Evolutionary conservation across 35 echinoderm and acorn worm genomes (phyloP), one percentile per base, ranked within the genome.

Genomic region (Heliocidaris erythrogramma): DNA sequence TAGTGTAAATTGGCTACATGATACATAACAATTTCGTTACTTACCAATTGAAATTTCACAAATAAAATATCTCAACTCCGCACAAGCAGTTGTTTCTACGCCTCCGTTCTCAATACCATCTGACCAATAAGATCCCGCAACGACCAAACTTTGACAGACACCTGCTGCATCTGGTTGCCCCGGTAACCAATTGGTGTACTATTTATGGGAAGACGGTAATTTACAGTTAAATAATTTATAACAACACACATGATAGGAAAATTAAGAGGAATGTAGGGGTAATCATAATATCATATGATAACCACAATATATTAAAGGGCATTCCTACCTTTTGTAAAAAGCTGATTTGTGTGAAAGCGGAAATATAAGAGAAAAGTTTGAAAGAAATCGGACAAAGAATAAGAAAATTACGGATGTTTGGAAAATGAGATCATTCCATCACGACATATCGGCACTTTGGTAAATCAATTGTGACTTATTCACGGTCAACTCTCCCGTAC

Each of bases 101-200:
- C 49, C 91, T 18, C 91, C 91, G 30, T 59, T 48, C 31, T 92
- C 91, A 92, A 0, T 92, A 6, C n/a, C 31, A 92, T 92, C 91
- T 13, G 13, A 13, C 91, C 91, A 53, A 92, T 92, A 56, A 24
- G 89, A 91, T 3, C 91, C 91, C 16, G 49, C 49, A 14, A 92
- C 91, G n/a, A 92, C 91, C 31, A 92, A 48, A 42, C 11, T 50
- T 49, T 17, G 31, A 48, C 91, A 92, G 17, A 5, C 29, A 48
- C 48, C 49, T 56, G 91, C 13, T 7, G 13, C 49, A 59, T 92
- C 91, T 13, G 91, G 91, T 49, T 92, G 91, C 47, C 47, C 91
- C 16, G 91, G 47, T 92, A 92, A 92, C 91, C 91, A 92, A 59
- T 92, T 49, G 11, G 13, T 52, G 91, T 92, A 59, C 91, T 92